Conservation (phyloP, 2,888 invertebrate genomes). For the Drosophila testacea region DNA sequence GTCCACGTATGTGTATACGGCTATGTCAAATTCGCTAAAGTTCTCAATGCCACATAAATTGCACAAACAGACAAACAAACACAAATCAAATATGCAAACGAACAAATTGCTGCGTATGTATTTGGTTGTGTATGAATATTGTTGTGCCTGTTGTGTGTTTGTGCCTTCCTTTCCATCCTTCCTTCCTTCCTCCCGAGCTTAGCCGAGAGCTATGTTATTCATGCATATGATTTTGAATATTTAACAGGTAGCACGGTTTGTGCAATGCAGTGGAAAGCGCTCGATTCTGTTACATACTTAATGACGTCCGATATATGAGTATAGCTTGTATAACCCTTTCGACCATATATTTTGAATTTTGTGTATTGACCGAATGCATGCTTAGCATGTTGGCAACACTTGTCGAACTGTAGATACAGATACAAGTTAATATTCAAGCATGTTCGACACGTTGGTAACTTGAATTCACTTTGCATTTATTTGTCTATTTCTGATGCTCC, state of each 20-base stretch:
- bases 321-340: slow-evolving; percentile 13
- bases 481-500: slow-evolving; percentile 15
- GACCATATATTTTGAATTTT: slow-evolving; percentile 38
- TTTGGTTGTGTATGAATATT: too few species aligned
- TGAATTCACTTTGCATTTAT: slow-evolving; percentile 30
- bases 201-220: slow-evolving; percentile 50
- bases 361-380: slow-evolving; percentile 1
- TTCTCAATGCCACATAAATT: slow-evolving; percentile 79
- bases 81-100: slow-evolving; percentile 78
- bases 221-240: slow-evolving; percentile 79
- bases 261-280: slow-evolving; percentile 45
- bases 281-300: slow-evolving; percentile 72
- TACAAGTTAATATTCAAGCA: slow-evolving; percentile 15
- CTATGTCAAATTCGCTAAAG: slow-evolving; percentile 72
- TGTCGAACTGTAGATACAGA: slow-evolving; percentile 6
- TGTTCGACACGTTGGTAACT: slow-evolving; percentile 21
- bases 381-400: slow-evolving; percentile 9
- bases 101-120: slow-evolving; percentile 51
- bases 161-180: slow-evolving; percentile 29
- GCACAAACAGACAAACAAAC: slow-evolving; percentile 58
- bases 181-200: slow-evolving; percentile 1
- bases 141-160: slow-evolving; percentile 18
- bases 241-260: slow-evolving; percentile 66
- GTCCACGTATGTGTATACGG: slow-evolving; percentile 46
- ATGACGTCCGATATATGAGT: slow-evolving; percentile 40